Evolutionary conservation across 2,797 vertebrate species (phyloP), one percentile per base, ranked within the genome.

Genomic region (Takifugu rubripes): DNA sequence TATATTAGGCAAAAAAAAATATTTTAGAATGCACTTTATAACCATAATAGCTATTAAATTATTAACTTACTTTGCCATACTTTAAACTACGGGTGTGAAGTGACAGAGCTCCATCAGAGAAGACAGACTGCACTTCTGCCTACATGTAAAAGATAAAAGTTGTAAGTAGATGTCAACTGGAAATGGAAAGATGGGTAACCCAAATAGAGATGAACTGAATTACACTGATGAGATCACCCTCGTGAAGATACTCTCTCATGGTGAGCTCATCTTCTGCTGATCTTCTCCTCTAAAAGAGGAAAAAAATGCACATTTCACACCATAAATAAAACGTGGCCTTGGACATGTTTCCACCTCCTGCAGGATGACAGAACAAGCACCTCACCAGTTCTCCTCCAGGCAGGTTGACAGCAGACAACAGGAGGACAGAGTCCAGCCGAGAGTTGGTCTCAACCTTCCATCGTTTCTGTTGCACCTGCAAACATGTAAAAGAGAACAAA

Each of bases 361-460:
- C 2, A 8, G 11, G 3, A 10, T 42, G 33, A 52, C 5, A n/a
- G 14, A 12, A 12, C 6, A 0, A 48, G 14, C n/a, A 12, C 59
- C 94, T 92, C 78, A 98, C 97, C 93, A 99, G 87, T 66, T 98
- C 96, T 79, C 97, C 97, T 5, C 97, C 97, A 0, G 96, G 96
- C 50, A 99, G 90, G 77, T 99, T 99, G 66, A 99, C 93, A 15
- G 97, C 93, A 0, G 97, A 98, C 24, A 99, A 85, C 40, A 98
- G 83, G 51, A 99, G 81, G 47, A 99, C 93, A 0, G 97, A 99
- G 77, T 99, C 97, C 52, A 99, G 83, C 3, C 96, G 88, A 5
- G 96, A 94, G 67, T 96, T 97, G 0, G 95, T 98, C 79, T 99
- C 96, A 59, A 99, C 94, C 75, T 99, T 99, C 97, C 97, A 99